Conservation (phyloP, 2,113 vertebrate genomes). For the Motacilla tschutschensis region DNA sequence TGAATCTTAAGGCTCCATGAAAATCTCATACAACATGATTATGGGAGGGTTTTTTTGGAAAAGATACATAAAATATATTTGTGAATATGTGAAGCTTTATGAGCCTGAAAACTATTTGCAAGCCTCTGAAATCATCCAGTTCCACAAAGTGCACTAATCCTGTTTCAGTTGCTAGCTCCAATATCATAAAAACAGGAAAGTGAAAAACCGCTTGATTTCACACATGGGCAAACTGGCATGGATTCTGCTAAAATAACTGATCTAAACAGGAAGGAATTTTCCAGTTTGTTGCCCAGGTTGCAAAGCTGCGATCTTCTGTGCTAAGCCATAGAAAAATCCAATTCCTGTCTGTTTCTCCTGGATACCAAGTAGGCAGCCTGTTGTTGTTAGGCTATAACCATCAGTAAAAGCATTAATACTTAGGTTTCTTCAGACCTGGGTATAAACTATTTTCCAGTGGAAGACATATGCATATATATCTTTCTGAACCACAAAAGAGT, state of each 20-base stretch:
- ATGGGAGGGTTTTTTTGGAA: fast-evolving
- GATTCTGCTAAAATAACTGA: background rate
- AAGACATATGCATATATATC: background rate
- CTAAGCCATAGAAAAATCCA: background rate
- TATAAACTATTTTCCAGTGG: background rate
- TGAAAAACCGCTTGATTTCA: background rate
- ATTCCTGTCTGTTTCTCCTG: background rate
- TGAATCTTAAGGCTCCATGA: background rate
- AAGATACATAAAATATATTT: background rate
- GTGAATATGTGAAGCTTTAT: background rate
- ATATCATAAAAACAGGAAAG: background rate
- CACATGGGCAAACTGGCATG: background rate
- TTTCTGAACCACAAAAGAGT: background rate
- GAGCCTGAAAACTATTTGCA: background rate
- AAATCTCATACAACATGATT: background rate
- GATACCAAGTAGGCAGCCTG: background rate
- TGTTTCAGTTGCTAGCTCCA: background rate
- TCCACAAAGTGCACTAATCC: background rate
- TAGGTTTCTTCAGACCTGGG: background rate
- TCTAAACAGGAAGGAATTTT: background rate
- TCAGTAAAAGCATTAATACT: background rate
- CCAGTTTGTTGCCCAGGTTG: background rate
- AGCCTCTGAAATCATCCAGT: background rate
- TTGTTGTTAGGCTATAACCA: background rate
- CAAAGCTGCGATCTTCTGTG: background rate